Percentiles rank a stretch among this genome's conserved stretches.
Evolutionary conservation across 2,113 vertebrate species (phyloP).

Genomic region (Sula dactylatra): DNA sequence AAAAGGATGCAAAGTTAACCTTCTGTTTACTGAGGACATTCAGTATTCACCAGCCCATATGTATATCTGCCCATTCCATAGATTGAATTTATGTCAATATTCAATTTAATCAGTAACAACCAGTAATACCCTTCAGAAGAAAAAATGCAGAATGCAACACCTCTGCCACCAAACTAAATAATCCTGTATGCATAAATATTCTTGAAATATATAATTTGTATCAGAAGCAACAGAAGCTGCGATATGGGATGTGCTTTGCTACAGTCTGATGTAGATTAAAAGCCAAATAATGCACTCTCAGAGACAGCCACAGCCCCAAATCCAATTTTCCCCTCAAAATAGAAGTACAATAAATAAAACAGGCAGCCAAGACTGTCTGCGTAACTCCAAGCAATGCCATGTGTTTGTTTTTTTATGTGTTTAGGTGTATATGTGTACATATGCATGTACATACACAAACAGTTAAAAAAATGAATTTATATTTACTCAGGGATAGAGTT

Average conservation of each 20-base stretch:
- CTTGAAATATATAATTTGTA: not conserved
- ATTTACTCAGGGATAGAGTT: not conserved
- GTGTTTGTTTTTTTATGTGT: not conserved
- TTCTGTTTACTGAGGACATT: not conserved
- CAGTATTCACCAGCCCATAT: not conserved
- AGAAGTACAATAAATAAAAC: slow-evolving; percentile 36
- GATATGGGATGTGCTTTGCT: not conserved
- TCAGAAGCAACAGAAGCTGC: not conserved
- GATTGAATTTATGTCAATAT: not conserved
- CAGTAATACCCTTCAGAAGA: not conserved
- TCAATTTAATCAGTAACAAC: not conserved
- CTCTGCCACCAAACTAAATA: not conserved
- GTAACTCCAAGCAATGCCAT: not conserved
- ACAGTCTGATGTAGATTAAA: slow-evolving; percentile 2
- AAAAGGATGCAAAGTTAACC: not conserved
- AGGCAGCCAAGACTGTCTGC: not conserved
- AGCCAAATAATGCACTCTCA: not conserved
- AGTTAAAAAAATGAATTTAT: not conserved
- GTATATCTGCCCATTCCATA: not conserved
- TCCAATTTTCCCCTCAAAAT: slow-evolving; percentile 32
- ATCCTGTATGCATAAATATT: not conserved
- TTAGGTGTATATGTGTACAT: not conserved
- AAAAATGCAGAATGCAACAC: not conserved
- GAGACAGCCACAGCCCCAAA: slow-evolving; percentile 2
- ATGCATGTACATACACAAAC: not conserved